Evolutionary conservation across 2,113 vertebrate genomes (phyloP).

Genomic region (Gopherus flavomarginatus): DNA sequence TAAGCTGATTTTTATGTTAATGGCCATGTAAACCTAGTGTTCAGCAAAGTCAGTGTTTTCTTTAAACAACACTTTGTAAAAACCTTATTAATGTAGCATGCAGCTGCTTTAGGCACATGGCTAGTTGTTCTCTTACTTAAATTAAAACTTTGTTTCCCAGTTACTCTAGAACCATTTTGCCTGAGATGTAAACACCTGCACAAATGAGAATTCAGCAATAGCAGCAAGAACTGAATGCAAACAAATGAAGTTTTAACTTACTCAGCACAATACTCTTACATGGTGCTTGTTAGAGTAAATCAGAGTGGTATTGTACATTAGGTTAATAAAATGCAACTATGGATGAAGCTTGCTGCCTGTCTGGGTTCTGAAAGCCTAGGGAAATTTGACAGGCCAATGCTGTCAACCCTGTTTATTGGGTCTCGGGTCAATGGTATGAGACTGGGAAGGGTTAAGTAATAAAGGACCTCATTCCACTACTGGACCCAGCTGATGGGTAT

Average conservation of each 20-base stretch:
- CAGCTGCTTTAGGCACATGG: not conserved
- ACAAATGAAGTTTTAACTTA: not conserved
- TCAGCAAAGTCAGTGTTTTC: not conserved
- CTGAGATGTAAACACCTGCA: not conserved
- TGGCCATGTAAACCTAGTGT: not conserved
- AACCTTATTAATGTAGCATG: not conserved
- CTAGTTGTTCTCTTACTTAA: not conserved
- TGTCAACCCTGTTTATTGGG: not conserved
- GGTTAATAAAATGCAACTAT: not conserved
- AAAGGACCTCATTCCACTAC: not conserved
- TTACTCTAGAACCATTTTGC: not conserved
- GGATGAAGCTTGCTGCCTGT: not conserved
- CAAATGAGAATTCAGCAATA: not conserved
- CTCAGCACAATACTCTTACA: rapidly evolving
- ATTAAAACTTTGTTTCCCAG: not conserved
- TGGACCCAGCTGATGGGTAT: not conserved
- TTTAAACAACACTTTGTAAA: not conserved
- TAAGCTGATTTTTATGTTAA: not conserved
- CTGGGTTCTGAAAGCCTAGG: not conserved
- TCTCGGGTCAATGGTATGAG: not conserved
- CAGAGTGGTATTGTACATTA: not conserved
- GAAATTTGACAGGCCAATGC: not conserved
- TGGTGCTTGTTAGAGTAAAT: not conserved
- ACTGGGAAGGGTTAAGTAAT: not conserved
- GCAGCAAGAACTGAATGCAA: not conserved